phyloP scores from a whole-genome alignment of 92 coral and sea anemone genomes.

The Siderastrea radians region DNA sequence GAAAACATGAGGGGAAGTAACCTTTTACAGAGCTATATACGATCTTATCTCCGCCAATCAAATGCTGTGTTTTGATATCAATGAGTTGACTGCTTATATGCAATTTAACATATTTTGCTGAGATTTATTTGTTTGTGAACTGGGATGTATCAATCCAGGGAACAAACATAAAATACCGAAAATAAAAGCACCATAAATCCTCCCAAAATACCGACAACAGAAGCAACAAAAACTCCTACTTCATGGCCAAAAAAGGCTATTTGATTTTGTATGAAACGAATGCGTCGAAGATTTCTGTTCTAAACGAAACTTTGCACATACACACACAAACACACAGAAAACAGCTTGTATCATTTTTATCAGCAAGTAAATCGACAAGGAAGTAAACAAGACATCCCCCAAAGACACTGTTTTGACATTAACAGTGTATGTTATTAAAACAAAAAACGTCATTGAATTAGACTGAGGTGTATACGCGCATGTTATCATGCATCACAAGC shows the following conservation, averaged over 20 bases:
- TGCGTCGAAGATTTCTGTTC: no score
- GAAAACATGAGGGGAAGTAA: background rate
- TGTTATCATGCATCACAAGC: background rate
- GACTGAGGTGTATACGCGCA: background rate
- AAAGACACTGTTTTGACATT: background rate
- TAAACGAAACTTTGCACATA: background rate
- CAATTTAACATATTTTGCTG: background rate
- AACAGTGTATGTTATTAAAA: background rate
- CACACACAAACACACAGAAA: background rate
- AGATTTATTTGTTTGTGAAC: background rate
- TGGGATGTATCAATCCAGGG: background rate
- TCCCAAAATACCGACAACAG: background rate
- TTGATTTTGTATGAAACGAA: no score
- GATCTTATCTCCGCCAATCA: conserved; percentile 9
- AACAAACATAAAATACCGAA: background rate
- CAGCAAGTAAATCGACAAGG: background rate
- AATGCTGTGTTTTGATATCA: conserved; percentile 15
- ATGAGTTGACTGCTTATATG: background rate
- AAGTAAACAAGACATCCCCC: background rate
- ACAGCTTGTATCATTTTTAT: background rate
- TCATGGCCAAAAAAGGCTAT: no score
- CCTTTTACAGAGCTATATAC: background rate
- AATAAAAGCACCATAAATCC: background rate
- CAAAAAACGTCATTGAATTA: background rate
- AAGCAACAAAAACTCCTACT: background rate